Evolutionary conservation across 2,888 invertebrate species (phyloP).

Genomic region (Acanthosepion esculentum): DNA sequence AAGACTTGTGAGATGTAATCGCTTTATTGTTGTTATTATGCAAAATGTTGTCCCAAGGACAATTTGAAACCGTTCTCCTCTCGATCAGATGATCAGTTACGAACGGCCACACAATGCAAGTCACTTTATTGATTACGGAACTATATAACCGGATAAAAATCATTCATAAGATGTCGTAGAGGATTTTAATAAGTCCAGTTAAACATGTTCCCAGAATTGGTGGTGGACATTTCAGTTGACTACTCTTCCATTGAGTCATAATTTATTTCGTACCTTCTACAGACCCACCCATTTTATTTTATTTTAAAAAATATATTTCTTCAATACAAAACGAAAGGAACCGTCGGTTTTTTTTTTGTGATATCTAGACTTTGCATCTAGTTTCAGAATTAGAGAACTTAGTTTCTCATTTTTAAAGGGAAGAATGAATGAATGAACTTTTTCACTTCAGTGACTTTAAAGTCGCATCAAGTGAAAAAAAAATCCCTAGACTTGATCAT

Average conservation of each 20-base stretch:
- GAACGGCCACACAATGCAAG: neutral
- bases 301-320: too few relatives aligned
- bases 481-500: too few relatives aligned
- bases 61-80: neutral
- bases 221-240: too few relatives aligned
- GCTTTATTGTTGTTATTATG: neutral
- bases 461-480: too few relatives aligned
- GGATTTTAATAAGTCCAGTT: neutral
- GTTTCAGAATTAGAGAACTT: too few relatives aligned
- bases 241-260: too few relatives aligned
- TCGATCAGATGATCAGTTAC: neutral
- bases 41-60: neutral
- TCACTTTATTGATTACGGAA: neutral
- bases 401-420: too few relatives aligned
- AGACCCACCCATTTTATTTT: neutral
- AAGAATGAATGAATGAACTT: too few relatives aligned
- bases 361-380: too few relatives aligned
- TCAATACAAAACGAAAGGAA: too few relatives aligned
- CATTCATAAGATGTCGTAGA: neutral
- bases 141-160: neutral
- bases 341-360: too few relatives aligned
- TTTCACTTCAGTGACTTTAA: too few relatives aligned
- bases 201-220: neutral
- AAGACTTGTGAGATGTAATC: neutral
- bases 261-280: neutral